Percentiles rank a stretch among this genome's conserved stretches.
Evolutionary conservation across 2,797 vertebrate genomes (phyloP).

Genomic region (Chromobotia macracanthus): DNA sequence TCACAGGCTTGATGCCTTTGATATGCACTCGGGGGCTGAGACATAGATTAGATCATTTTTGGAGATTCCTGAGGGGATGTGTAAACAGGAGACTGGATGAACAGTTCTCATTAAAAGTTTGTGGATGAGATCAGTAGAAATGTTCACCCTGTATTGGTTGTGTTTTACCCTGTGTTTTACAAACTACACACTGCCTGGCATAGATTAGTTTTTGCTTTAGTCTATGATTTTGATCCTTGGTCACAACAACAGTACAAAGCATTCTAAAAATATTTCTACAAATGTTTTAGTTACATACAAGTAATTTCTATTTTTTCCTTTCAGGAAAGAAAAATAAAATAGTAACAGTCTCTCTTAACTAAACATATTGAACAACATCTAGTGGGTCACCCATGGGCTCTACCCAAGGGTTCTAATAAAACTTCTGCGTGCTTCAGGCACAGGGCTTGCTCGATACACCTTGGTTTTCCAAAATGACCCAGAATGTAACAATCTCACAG

Average conservation of each 20-base stretch:
- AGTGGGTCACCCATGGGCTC: slow-evolving; percentile 74
- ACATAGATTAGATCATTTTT: slow-evolving; percentile 51
- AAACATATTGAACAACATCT: slow-evolving; percentile 73
- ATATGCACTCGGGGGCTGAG: slow-evolving; percentile 30
- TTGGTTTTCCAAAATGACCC: slow-evolving; percentile 72
- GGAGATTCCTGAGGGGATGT: slow-evolving; percentile 65
- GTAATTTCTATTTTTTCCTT: slow-evolving; percentile 62
- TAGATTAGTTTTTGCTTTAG: slow-evolving; percentile 79
- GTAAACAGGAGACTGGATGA: slow-evolving; percentile 79
- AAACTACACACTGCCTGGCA: slow-evolving; percentile 75
- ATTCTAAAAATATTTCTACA: slow-evolving; percentile 84
- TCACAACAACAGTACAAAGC: slow-evolving; percentile 83
- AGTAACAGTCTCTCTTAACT: slow-evolving; percentile 81
- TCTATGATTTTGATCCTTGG: slow-evolving; percentile 83
- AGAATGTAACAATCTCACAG: slow-evolving; percentile 70
- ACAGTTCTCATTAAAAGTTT: slow-evolving; percentile 74
- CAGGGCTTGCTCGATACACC: slow-evolving; percentile 68
- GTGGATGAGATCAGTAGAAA: slow-evolving; percentile 13
- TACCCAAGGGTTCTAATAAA: slow-evolving; percentile 56
- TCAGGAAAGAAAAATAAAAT: slow-evolving; percentile 74
- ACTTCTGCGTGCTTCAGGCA: slow-evolving; percentile 74
- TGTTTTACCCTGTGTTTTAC: slow-evolving; percentile 78
- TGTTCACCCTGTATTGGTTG: slow-evolving; percentile 70
- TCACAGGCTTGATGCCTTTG: slow-evolving; percentile 30
- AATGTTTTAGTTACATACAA: slow-evolving; percentile 80